Percentiles rank a stretch among this genome's conserved stretches.
Evolutionary conservation across 2,888 invertebrate genomes (phyloP).

Genomic region (Eupithecia insigniata): DNA sequence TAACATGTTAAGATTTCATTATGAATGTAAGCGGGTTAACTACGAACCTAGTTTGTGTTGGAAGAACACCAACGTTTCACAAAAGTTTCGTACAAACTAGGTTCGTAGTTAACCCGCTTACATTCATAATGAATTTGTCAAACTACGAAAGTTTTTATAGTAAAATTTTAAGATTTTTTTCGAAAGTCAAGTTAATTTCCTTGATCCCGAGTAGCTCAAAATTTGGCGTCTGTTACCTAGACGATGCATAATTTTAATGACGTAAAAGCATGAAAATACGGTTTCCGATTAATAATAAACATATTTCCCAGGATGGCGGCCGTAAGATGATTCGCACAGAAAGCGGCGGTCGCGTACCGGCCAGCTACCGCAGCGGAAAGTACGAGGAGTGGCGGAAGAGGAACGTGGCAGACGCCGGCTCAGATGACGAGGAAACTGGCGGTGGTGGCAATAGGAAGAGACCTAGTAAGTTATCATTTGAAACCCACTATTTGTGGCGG

Average conservation of each 20-base stretch:
- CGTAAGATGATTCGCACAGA: conserved; percentile 93
- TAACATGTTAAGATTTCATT: no score
- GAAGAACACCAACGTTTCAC: no score
- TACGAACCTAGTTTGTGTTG: no score
- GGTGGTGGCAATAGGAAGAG: conserved; percentile 49
- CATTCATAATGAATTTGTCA: no score
- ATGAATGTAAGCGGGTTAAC: no score
- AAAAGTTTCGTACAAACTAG: no score
- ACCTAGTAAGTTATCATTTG: conserved; percentile 51
- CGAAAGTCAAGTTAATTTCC: no score
- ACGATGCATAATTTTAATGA: not conserved
- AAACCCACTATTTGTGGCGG: not conserved
- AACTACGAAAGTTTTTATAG: no score
- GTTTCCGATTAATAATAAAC: not conserved
- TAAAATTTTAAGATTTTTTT: no score
- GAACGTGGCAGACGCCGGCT: conserved; percentile 81
- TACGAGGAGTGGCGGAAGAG: conserved; percentile 94
- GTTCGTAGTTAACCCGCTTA: no score
- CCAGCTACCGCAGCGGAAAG: conserved; percentile 95
- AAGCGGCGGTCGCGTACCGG: conserved; percentile 97
- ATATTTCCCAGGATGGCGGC: conserved; percentile 68
- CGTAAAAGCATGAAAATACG: not conserved
- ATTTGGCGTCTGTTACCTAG: no score
- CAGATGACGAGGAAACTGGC: conserved; percentile 65
- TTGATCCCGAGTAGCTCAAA: no score